Base-by-base conservation (phyloP, 1,140 invertebrate genomes). In the Heliconius himera region DNA sequence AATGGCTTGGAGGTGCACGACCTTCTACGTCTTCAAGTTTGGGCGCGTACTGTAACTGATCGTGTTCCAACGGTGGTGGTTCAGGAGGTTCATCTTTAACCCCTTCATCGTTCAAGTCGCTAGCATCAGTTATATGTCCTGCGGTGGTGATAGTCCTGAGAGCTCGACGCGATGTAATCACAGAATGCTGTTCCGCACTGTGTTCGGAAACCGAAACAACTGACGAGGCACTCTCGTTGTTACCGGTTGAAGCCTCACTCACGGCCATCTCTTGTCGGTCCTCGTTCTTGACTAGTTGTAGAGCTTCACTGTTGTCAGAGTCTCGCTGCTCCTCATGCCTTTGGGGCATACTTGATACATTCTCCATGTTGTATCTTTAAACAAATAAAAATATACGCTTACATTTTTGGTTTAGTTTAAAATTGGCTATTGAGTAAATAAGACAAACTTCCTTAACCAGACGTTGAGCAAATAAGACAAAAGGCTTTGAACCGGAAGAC, bases 91-190 rank as follows among this genome's bases (percentile, higher is more conserved):
- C 93, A 75, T 92, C 91, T 70, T 94, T 94, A 13, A 92, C 92
- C 38, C 87, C 86, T 9, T 94, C 91, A 73, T 93, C 91, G 79
- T 85, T 79, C 13, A 85, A 70, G 16, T 96, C 95, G 3, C 94
- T 81, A 0, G 88, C 85, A 71, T 91, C 90, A 1, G 95, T 96
- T 70, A 96, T 96, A 81, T 96, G 95, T 3, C 96, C 96, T 11
- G 96, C 93, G 5, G 96, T 95, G 6, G 95, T 96, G 74, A 96
- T 96, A 4, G 96, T 96, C n/a, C 96, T 91, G 22, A 96, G 93
- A 49, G 95, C 94, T 49, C 95, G 92, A 33, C 95, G 93, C 26
- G 94, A 94, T 4, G 95, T 95, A 79, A 96, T 96, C 16, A 96
- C 96, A 8, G 95, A 91, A 72, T 88, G 88, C 70, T 79, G 82